Base-by-base conservation (phyloP, 2,797 vertebrate genomes). In the Gambelia wislizenii region DNA sequence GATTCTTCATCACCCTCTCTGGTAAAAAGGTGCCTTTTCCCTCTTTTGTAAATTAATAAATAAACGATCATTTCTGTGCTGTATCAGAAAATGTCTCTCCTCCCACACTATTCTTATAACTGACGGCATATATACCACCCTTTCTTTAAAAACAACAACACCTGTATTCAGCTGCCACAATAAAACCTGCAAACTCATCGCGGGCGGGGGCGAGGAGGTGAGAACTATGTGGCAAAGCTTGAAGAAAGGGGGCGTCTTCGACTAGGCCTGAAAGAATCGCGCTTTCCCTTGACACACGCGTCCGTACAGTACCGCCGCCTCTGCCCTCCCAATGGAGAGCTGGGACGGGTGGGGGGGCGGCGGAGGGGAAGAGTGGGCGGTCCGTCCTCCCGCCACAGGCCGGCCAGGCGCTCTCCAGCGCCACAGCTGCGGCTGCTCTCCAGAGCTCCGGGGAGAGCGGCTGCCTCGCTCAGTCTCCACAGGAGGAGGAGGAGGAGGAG, bases 171-270 rank as follows among this genome's bases (percentile, higher is more conserved):
- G 42, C 42, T 36, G 7, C 86, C 54, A 33, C 33, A 54, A 54
- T 20, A 52, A 76, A 69, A 76, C 59, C 80, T 77, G 80, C 87
- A 61, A 2, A 52, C 81, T 83, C 81, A 77, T 36, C 22, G n/a
- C 1, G 30, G 10, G 70, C 0, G 3, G 47, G 22, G 27, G 20
- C 0, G 70, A 42, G 42, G 33, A 6, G 44, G 49, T 6, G 72
- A 39, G 36, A 1, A 22, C 33, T 36, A 36, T 10, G 22, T 18
- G 42, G 25, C 25, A 49, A 56, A 36, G 56, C n/a, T 78, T 54
- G 52, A n/a, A 27, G 27, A 33, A 79, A 54, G 3, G n/a, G 42
- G 85, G 47, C 33, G 33, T 0, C 20, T 30, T 61, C 22, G 16
- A 44, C n/a, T n/a, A n/a, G 27, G 30, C 30, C 76, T 76, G 25